Base-by-base conservation (phyloP, 2,113 vertebrate genomes). In the Anoura caudifer region DNA sequence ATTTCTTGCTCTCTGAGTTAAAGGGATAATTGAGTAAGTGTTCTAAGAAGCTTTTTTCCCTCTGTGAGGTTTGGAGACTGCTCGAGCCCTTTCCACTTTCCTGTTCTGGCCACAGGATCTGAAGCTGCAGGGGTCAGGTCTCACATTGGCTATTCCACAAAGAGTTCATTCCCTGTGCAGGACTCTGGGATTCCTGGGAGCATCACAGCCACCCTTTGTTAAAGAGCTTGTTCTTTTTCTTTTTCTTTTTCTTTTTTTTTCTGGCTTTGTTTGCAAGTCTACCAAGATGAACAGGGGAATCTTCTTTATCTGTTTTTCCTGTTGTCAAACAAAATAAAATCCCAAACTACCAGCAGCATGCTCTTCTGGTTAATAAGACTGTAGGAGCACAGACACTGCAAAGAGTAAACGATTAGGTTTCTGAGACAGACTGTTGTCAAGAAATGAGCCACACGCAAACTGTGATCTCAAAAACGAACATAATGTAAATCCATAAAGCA, bases 291-390 rank as follows among this genome's bases (percentile, higher is more conserved):
- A 31, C 72, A 82, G 10, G 50, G 26, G 38, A 73, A 16, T 73
- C 65, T 83, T 94, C 47, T 94, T 92, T 79, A 54, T 93, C 84
- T 95, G 17, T 92, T 81, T 92, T 85, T 77, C 36, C 83, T 97
- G 5, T 90, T 95, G 84, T 93, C 90, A 94, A 95, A 81, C 77
- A 91, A 94, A 97, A 72, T 85, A 95, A 96, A 85, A 97, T 75
- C 47, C 19, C 70, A 93, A 73, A 59, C 63, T 70, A 96, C 59
- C 56, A 94, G 81, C 82, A 93, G 33, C 28, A 5, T 79, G 61
- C 31, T 86, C 54, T 76, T 43, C 79, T 89, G 73, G 77, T 54
- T 95, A 96, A 96, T 96, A 90, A 94, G 47, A 91, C 94, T 96
- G 72, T 56, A 76, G 83, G 65, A 91, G n/a, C 36, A 47, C 52